Evolutionary conservation across 1,140 invertebrate species (phyloP).

Genomic region (Pseudoatta argentina): DNA sequence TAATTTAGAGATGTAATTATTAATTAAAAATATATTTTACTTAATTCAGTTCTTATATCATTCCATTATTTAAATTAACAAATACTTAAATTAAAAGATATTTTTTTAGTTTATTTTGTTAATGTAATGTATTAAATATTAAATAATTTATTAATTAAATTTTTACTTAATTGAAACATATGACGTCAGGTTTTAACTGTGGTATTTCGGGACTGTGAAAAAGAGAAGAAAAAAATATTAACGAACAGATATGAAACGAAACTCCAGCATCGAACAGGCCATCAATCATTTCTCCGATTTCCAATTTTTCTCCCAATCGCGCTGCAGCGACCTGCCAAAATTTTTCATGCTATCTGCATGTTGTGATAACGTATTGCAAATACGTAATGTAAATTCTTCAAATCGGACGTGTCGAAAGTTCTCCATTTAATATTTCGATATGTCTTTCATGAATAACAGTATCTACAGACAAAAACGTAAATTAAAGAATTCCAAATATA

Average conservation of each 20-base stretch:
- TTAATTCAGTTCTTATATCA: neutral
- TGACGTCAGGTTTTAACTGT: neutral
- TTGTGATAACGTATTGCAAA: constrained; percentile 28
- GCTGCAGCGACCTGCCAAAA: neutral
- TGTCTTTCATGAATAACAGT: neutral
- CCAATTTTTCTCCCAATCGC: constrained; percentile 26
- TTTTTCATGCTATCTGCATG: constrained; percentile 2
- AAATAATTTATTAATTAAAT: constrained; percentile 10
- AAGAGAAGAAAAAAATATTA: constrained; percentile 20
- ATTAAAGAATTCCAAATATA: neutral
- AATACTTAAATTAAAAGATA: neutral
- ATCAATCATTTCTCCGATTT: constrained; percentile 38
- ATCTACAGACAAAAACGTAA: neutral
- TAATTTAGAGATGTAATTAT: constrained; percentile 1
- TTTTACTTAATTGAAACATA: neutral
- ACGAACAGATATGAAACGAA: constrained; percentile 21
- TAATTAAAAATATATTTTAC: neutral
- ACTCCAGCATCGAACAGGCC: constrained; percentile 17
- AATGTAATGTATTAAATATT: neutral
- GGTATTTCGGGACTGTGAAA: neutral
- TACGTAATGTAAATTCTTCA: constrained; percentile 39
- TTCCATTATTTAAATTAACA: constrained; percentile 9
- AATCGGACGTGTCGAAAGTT: constrained; percentile 27
- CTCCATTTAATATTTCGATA: constrained; percentile 4
- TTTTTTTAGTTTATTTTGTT: neutral